These are phyloP conservation scores for Ammodramus savannarum DNA, from an alignment of 2,113 vertebrate genomes.

Conservation along the genomic window DNA sequence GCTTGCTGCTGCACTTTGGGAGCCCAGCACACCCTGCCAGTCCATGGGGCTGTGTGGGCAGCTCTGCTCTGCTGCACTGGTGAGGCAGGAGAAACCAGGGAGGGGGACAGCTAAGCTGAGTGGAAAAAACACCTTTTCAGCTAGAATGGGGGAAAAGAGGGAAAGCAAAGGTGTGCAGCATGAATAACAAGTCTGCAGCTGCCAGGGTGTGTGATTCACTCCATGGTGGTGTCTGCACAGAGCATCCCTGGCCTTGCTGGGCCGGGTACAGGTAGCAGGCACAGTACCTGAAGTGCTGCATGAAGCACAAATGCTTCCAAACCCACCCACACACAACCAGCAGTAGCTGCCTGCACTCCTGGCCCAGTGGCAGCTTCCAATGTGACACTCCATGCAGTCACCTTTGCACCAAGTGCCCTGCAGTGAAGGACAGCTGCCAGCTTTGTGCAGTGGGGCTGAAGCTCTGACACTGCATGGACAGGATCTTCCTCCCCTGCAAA, in stretches of 20 bases:
- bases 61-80: neutral
- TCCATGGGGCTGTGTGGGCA: rapidly evolving
- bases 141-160: neutral
- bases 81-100: neutral
- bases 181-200: neutral
- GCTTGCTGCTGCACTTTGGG: rapidly evolving
- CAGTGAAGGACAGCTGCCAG: neutral
- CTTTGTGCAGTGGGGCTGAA: neutral
- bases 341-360: neutral
- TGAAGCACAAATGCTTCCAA: rapidly evolving
- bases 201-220: neutral
- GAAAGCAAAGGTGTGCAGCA: neutral
- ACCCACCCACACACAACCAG: rapidly evolving
- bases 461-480: rapidly evolving
- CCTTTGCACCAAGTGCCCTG: neutral
- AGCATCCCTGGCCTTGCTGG: rapidly evolving
- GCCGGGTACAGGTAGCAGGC: rapidly evolving
- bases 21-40: neutral
- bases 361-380: neutral
- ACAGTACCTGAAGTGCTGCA: neutral
- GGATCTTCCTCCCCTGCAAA: neutral
- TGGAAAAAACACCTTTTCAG: neutral
- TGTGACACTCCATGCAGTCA: rapidly evolving
- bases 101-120: neutral
- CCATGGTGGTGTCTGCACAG: neutral